These are phyloP conservation scores for Phyllotis vaccarum DNA, from an alignment of 2,797 vertebrate species.

Conservation along the genomic window DNA sequence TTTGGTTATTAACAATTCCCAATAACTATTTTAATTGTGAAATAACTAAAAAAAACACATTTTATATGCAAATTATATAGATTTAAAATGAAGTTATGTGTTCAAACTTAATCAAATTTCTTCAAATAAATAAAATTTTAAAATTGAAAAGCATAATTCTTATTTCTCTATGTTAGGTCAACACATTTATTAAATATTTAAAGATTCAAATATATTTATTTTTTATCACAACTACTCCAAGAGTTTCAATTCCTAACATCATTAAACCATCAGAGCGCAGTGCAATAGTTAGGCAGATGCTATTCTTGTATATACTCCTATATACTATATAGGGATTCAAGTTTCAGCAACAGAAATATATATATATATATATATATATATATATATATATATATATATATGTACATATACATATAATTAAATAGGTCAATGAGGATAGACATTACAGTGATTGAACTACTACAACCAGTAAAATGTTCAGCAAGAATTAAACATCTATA, in stretches of 20 bases:
- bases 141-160: background rate
- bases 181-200: background rate
- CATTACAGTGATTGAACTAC: background rate
- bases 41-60: background rate
- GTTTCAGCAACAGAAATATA: background rate
- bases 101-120: constrained; percentile 13
- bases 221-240: background rate
- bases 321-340: background rate
- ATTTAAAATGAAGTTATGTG: background rate
- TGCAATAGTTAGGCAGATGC: background rate
- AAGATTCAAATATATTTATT: background rate
- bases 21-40: background rate
- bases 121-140: background rate
- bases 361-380: too few relatives aligned
- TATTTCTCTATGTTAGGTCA: background rate
- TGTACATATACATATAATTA: too few relatives aligned
- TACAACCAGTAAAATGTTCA: background rate
- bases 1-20: background rate
- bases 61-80: background rate
- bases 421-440: background rate
- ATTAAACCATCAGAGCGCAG: background rate
- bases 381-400: too few relatives aligned
- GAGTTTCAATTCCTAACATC: background rate
- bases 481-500: background rate
- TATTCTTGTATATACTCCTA: background rate